phyloP scores from a whole-genome alignment of 2,113 vertebrate species.

The Brachyhypopomus gauderio region DNA sequence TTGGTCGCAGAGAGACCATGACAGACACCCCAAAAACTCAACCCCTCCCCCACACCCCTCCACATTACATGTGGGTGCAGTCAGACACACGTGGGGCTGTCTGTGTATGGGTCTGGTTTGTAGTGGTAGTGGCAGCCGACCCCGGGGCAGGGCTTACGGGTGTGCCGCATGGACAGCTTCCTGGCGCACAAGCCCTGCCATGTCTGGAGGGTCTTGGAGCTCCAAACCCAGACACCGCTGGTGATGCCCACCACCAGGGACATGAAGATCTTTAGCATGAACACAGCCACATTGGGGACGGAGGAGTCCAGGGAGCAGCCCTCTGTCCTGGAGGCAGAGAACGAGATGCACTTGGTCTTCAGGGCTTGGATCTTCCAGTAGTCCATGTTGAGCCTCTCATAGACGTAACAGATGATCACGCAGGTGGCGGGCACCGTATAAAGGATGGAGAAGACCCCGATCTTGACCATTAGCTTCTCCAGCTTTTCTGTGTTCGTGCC shows the following conservation, averaged over 20 bases:
- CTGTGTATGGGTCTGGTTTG: conserved; percentile 80
- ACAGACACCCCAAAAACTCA: too few species aligned
- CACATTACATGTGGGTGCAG: neutral
- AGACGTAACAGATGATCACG: conserved; percentile 84
- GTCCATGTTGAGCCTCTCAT: conserved; percentile 83
- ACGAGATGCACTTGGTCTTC: conserved; percentile 71
- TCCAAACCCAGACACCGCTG: conserved; percentile 90
- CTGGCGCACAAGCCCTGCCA: conserved; percentile 86
- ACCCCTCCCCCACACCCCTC: too few species aligned
- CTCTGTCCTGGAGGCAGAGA: conserved; percentile 68
- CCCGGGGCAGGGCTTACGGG: conserved; percentile 77
- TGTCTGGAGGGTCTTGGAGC: conserved; percentile 88
- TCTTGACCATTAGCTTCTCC: conserved; percentile 90
- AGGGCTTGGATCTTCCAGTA: conserved; percentile 80
- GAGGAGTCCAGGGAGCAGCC: conserved; percentile 82
- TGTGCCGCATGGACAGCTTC: conserved; percentile 75
- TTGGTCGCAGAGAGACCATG: neutral
- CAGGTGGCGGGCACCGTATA: conserved; percentile 77
- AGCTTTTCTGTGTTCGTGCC: conserved; percentile 89
- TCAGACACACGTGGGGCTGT: conserved; percentile 83
- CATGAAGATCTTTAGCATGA: conserved; percentile 91
- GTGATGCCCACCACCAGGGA: conserved; percentile 89
- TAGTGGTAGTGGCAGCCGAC: conserved; percentile 82
- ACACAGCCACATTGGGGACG: conserved; percentile 83
- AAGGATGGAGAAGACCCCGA: conserved; percentile 87